A percentile compares a stretch with the other conserved stretches of the same genome.
These are phyloP conservation scores for Eupithecia centaureata DNA, from an alignment of 2,888 invertebrate species.

Conservation along the genomic window DNA sequence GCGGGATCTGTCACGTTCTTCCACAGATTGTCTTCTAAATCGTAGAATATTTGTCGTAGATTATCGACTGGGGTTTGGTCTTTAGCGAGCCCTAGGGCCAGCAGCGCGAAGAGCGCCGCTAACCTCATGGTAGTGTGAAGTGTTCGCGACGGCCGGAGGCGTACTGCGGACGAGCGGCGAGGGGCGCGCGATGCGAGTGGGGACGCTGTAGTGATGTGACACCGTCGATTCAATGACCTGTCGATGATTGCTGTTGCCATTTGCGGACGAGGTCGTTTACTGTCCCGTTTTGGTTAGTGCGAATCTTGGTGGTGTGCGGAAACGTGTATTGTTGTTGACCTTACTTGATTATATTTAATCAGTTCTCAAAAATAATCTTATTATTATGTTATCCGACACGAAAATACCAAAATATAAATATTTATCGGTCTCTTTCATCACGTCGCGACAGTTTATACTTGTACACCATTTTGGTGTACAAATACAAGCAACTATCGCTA, in stretches of 20 bases:
- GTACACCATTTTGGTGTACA: too few species aligned
- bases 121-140: slow-evolving; percentile 62
- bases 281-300: slow-evolving; percentile 14
- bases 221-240: slow-evolving; percentile 35
- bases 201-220: slow-evolving; percentile 61
- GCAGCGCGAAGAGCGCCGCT: slow-evolving; percentile 66
- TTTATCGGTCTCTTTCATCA: neutral
- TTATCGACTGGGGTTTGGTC: slow-evolving; percentile 82
- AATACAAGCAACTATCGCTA: too few species aligned
- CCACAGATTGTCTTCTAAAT: slow-evolving; percentile 83
- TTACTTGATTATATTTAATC: too few species aligned
- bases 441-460: too few species aligned
- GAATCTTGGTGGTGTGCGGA: slow-evolving; percentile 7
- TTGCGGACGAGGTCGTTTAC: slow-evolving; percentile 11
- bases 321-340: neutral
- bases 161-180: slow-evolving; percentile 59
- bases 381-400: too few species aligned
- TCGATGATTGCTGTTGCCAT: slow-evolving; percentile 33
- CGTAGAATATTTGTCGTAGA: slow-evolving; percentile 84
- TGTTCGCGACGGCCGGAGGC: slow-evolving; percentile 60
- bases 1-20: slow-evolving; percentile 70
- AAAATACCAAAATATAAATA: neutral
- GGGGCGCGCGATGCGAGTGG: slow-evolving; percentile 61
- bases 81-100: slow-evolving; percentile 56
- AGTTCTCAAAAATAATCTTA: too few species aligned